These are phyloP conservation scores for Ricordea florida DNA, from an alignment of 92 coral and sea anemone genomes.

Conservation along the genomic window DNA sequence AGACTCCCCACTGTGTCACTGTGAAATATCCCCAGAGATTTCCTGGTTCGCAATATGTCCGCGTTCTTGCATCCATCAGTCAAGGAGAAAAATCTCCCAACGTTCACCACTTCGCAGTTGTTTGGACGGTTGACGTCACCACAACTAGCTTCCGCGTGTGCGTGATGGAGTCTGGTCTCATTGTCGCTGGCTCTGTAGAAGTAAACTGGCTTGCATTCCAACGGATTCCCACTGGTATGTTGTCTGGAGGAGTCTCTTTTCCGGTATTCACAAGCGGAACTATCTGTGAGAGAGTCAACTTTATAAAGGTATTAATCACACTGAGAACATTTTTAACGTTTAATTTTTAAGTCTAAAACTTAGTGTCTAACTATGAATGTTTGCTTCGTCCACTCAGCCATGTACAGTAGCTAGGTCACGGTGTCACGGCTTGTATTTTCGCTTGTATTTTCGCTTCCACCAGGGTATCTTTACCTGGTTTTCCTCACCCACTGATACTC, in stretches of 20 bases:
- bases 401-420: too few relatives aligned
- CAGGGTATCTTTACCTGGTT: too few relatives aligned
- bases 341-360: too few relatives aligned
- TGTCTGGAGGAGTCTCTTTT: conserved; percentile 21
- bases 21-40: conserved; percentile 31
- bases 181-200: conserved; percentile 22
- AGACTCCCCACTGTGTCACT: neutral
- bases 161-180: conserved; percentile 42
- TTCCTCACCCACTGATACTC: too few relatives aligned
- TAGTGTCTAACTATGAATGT: too few relatives aligned
- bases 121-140: conserved; percentile 41
- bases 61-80: conserved; percentile 43
- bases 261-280: conserved; percentile 50
- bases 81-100: neutral
- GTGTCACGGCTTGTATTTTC: too few relatives aligned
- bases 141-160: conserved; percentile 38
- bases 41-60: conserved; percentile 9
- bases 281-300: conserved; percentile 35
- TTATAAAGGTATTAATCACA: conserved; percentile 34
- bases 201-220: conserved; percentile 55
- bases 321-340: too few relatives aligned
- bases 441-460: too few relatives aligned
- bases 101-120: conserved; percentile 32
- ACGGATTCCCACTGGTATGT: conserved; percentile 28
- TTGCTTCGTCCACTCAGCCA: too few relatives aligned